Conservation (phyloP, 1,140 invertebrate species). For the Cyrtorhinus lividipennis region DNA sequence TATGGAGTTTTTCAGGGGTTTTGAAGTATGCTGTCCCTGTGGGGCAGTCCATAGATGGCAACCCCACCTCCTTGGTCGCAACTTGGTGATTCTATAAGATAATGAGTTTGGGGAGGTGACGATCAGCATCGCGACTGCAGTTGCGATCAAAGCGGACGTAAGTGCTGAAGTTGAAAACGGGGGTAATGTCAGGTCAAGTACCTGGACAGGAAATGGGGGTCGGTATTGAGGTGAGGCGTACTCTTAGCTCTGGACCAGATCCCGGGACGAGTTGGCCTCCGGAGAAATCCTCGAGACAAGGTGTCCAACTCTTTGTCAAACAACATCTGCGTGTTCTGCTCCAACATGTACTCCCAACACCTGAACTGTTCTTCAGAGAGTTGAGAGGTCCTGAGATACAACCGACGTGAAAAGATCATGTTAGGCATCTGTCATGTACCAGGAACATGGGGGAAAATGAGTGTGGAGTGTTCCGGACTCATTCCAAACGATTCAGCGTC, state of each 20-base stretch:
- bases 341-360: conserved; percentile 85
- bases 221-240: conserved; percentile 22
- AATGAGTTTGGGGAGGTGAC: no score
- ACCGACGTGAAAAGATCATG: no score
- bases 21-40: no score
- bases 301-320: conserved; percentile 80
- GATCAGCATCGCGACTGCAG: no score
- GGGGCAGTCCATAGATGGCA: no score
- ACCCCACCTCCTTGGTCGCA: no score
- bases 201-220: conserved; percentile 22
- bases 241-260: conserved; percentile 24
- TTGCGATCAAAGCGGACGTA: no score
- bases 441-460: not conserved
- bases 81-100: no score
- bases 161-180: no score
- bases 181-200: conserved; percentile 7
- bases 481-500: no score
- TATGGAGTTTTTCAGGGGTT: no score
- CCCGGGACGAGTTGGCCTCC: conserved; percentile 26
- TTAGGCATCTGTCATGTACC: not conserved
- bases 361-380: conserved; percentile 73
- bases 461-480: no score
- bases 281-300: conserved; percentile 44
- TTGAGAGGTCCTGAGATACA: conserved; percentile 26
- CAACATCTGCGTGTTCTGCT: conserved; percentile 73